A percentile compares a stretch with the other conserved stretches of the same genome.
Conservation (phyloP, 1,140 invertebrate genomes). For the Bactericera cockerelli region DNA sequence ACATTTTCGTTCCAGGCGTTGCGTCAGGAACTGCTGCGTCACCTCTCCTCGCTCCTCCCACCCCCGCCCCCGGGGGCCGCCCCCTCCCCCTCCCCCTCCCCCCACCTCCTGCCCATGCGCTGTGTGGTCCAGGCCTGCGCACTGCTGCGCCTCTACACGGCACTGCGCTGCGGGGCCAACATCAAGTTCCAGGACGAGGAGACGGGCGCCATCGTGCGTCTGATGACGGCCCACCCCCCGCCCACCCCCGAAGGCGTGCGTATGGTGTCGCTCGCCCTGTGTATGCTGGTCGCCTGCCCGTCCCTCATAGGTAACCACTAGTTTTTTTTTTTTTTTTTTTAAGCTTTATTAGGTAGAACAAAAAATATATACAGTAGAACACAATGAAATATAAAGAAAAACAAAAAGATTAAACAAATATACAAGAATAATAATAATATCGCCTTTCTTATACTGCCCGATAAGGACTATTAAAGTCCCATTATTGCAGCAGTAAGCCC, state of each 20-base stretch:
- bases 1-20: too few relatives aligned
- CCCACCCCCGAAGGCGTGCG: constrained; percentile 74
- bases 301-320: constrained; percentile 69
- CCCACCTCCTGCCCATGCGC: constrained; percentile 40
- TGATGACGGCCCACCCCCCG: constrained; percentile 81
- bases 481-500: too few relatives aligned
- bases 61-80: constrained; percentile 26
- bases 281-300: constrained; percentile 88
- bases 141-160: constrained; percentile 73
- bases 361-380: too few relatives aligned
- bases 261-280: constrained; percentile 84
- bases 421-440: too few relatives aligned
- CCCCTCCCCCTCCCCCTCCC: too few relatives aligned
- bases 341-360: too few relatives aligned
- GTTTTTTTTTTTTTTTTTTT: too few relatives aligned
- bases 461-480: too few relatives aligned
- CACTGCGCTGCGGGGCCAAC: constrained; percentile 77
- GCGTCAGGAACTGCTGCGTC: constrained; percentile 59
- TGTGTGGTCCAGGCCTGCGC: constrained; percentile 66
- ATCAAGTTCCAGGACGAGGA: constrained; percentile 93
- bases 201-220: constrained; percentile 59
- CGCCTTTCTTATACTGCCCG: too few relatives aligned
- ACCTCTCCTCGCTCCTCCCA: too few relatives aligned
- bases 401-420: too few relatives aligned
- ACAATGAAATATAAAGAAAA: too few relatives aligned